phyloP scores from a whole-genome alignment of 2,797 vertebrate species.

The Oreochromis grahami region DNA sequence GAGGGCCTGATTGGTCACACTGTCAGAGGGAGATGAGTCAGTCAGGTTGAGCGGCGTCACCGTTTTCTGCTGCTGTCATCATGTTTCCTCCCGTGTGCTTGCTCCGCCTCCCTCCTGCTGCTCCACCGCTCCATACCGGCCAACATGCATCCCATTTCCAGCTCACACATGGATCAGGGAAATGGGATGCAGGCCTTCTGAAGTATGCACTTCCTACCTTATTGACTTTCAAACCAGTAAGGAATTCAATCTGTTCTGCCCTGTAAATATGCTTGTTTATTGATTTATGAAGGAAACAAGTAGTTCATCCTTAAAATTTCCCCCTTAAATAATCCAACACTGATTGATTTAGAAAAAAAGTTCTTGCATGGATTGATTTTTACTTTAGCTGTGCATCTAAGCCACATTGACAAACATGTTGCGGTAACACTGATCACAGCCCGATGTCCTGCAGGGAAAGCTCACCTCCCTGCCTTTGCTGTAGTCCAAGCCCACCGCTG shows the following conservation, averaged over 20 bases:
- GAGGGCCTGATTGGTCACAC: not conserved
- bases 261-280: not conserved
- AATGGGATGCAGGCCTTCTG: not conserved
- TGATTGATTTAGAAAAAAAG: not conserved
- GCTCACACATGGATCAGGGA: not conserved
- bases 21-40: not conserved
- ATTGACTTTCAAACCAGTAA: not conserved
- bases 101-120: not conserved
- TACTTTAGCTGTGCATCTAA: not conserved
- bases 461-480: not conserved
- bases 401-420: rapidly evolving
- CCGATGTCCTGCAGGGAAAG: rapidly evolving
- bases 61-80: slow-evolving; percentile 28
- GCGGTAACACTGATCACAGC: not conserved
- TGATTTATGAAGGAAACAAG: not conserved
- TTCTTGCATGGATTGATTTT: rapidly evolving
- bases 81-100: not conserved
- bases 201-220: not conserved
- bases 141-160: not conserved
- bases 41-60: not conserved
- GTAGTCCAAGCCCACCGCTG: not conserved
- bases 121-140: not conserved
- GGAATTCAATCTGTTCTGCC: not conserved
- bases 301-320: not conserved
- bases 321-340: not conserved